Evolutionary conservation across 2,888 invertebrate genomes (phyloP).

Genomic region (Agrochola macilenta): DNA sequence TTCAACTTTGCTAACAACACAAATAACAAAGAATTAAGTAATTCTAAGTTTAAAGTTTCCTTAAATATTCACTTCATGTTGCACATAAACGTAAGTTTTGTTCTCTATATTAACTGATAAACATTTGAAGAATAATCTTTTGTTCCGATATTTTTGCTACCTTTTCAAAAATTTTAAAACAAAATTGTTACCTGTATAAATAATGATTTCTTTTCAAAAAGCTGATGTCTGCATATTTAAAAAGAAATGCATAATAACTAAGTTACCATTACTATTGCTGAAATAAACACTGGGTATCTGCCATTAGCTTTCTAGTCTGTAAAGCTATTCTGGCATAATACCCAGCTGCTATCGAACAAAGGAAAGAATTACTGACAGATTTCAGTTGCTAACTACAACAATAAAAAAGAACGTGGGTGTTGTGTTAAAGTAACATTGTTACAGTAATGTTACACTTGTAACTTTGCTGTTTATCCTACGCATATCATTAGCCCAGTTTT

Average conservation of each 20-base stretch:
- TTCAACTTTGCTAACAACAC: not conserved
- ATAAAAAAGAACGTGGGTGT: slow-evolving; percentile 56
- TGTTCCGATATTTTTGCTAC: not conserved
- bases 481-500: slow-evolving; percentile 72
- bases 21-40: not conserved
- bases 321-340: slow-evolving; percentile 38
- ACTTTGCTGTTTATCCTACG: slow-evolving; percentile 68
- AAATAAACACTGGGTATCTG: slow-evolving; percentile 38
- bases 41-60: not conserved
- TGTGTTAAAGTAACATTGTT: slow-evolving; percentile 47
- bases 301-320: slow-evolving; percentile 37
- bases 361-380: slow-evolving; percentile 35
- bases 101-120: not conserved
- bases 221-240: not conserved
- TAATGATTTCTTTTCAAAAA: not conserved
- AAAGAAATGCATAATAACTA: not conserved
- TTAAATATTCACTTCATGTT: slow-evolving; percentile 11
- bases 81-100: not conserved
- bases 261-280: slow-evolving; percentile 10
- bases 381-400: slow-evolving; percentile 49
- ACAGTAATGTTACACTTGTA: slow-evolving; percentile 58
- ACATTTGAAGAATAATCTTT: no score
- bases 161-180: not conserved
- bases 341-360: slow-evolving; percentile 51
- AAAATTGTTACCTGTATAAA: not conserved